Evolutionary conservation across 2,888 invertebrate species (phyloP), one percentile per base, ranked within the genome.

Genomic region (Apamea epomidion): DNA sequence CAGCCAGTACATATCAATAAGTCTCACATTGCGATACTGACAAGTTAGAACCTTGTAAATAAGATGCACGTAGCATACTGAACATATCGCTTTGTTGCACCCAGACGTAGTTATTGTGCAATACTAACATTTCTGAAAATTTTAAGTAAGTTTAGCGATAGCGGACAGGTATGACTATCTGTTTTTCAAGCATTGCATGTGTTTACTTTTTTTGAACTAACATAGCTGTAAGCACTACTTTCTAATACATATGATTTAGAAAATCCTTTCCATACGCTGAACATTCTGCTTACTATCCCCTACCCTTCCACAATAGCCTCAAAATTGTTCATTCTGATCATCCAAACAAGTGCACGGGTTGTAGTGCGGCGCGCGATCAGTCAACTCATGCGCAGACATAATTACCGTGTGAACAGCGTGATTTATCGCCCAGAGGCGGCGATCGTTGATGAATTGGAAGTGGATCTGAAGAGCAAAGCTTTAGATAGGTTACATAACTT

Each of bases 371-470:
- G n/a, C 29, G 65, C 48, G 54, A 74, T 76, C 75, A 65, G 32
- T 71, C 72, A 70, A 88, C 86, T 86, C 86, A 42, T 54, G 76
- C 82, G 86, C 82, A 77, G 62, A 37, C 25, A 58, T 87, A 75
- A 85, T 86, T 51, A 73, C 72, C 82, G 88, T 86, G 88, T 64
- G 82, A 85, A 73, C 72, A 42, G 16, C 16, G 48, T 77, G 72
- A 75, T 75, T 75, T 88, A 88, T 77, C 32, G 72, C 42, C 18
- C 42, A 10, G 62, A 60, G 64, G 64, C 42, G 14, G 42, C 62
- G 68, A 54, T 62, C 48, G 37, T 21, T 70, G 45, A 14, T 45
- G 45, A 67, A 70, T 70, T 48, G 64, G 75, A 88, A 86, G 64
- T 68, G 6, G 25, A 86, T 81, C 32, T 64, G 64, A 76, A 74